Conservation (phyloP, 2,113 vertebrate species). For the Calonectris borealis region DNA sequence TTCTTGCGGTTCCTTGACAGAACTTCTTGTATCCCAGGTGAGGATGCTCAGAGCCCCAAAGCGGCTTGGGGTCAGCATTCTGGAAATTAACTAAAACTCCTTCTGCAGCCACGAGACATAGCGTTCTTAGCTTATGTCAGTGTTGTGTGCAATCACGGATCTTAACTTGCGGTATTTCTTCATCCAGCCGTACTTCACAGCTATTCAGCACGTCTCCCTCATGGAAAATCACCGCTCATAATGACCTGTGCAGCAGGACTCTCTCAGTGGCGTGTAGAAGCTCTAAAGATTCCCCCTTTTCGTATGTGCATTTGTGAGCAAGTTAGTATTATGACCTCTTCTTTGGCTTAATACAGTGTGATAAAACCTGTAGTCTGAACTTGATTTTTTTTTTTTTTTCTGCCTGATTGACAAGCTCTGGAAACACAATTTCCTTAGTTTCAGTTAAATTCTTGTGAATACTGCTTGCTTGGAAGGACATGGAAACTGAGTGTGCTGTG, state of each 20-base stretch:
- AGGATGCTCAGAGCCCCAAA: neutral
- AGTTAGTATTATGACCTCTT: neutral
- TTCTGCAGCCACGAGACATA: rapidly evolving
- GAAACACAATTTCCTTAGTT: neutral
- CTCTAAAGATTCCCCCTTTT: neutral
- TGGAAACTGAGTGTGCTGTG: neutral
- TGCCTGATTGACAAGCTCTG: neutral
- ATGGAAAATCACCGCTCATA: neutral
- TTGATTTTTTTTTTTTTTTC: neutral
- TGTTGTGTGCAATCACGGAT: neutral
- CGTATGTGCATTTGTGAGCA: neutral
- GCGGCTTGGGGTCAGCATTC: neutral
- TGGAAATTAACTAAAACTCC: neutral
- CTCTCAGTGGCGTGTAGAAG: neutral
- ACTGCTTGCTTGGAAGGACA: neutral
- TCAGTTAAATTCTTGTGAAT: neutral
- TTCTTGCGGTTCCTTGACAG: neutral
- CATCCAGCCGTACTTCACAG: neutral
- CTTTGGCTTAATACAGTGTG: neutral
- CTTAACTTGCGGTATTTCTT: neutral
- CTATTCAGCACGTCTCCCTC: neutral
- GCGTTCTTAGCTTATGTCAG: neutral
- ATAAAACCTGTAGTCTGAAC: neutral
- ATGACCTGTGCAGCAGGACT: neutral
- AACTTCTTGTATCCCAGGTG: neutral